Base-by-base conservation (phyloP, 2,797 vertebrate species). In the Chrysocyon brachyurus region DNA sequence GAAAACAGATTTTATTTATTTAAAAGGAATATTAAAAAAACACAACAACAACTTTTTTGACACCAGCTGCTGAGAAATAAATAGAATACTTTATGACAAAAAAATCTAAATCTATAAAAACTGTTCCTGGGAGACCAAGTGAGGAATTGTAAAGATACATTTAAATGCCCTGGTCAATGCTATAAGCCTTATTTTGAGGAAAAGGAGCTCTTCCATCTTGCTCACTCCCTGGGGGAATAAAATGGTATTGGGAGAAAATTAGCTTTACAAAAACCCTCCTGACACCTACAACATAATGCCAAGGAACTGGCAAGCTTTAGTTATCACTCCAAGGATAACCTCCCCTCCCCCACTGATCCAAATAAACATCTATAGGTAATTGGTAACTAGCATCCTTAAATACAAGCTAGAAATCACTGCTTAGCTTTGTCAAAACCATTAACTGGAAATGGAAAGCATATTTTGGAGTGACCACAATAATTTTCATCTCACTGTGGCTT, bases 1-100 rank as follows among this genome's bases (percentile, higher is more conserved):
- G 98, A 98, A 99, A 99, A 98, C 99, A 99, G 98, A 99, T 99
- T 99, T 99, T 99, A 99, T 99, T 99, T 99, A 99, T 99, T 99
- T 99, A 99, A 99, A 99, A 98, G 98, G 98, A 99, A 98, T 99
- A 99, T 99, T 99, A 98, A 98, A 99, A 98, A 98, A 98, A 92
- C 72, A 97, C 94, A 98, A 98, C 98, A 99, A 98, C 98, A 99
- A 99, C 98, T 99, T 98, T 99, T 99, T 98, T 99, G 98, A 99
- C 98, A 99, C 98, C 98, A 99, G 98, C 98, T 99, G 98, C 98
- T 99, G 98, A 97, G 98, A 98, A 99, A 99, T 99, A 99, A 99
- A 99, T 99, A 99, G 98, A 99, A 98, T 99, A 98, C 98, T 99
- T 99, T 98, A 99, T 98, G 98, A 98, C 98, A 98, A 98, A 98